Evolutionary conservation across 2,888 invertebrate genomes (phyloP).

Genomic region (Drosophila demipolita): DNA sequence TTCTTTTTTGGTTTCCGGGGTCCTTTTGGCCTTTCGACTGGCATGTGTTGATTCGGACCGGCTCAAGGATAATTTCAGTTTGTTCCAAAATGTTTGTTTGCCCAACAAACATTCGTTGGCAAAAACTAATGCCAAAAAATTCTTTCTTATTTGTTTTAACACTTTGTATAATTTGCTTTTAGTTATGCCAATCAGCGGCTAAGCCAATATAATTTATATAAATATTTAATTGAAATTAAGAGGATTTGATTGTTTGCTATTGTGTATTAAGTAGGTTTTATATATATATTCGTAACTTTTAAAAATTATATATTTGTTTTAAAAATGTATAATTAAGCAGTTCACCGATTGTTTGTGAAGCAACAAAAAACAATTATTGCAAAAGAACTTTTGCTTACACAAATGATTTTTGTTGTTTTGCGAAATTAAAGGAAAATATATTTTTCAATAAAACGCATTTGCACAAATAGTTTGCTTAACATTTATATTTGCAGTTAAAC

Average conservation of each 20-base stretch:
- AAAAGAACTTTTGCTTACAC: background rate
- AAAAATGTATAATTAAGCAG: background rate
- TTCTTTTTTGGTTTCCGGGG: slow-evolving; percentile 26
- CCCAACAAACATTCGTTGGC: slow-evolving; percentile 36
- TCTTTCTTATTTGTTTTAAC: background rate
- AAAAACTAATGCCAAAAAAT: background rate
- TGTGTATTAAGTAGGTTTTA: background rate
- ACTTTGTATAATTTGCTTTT: background rate
- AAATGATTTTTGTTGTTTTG: background rate
- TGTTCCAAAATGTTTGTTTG: slow-evolving; percentile 33
- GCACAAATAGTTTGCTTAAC: background rate
- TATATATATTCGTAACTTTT: background rate
- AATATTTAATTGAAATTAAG: background rate
- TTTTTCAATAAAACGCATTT: background rate
- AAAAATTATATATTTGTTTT: too few relatives aligned
- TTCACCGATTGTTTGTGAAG: background rate
- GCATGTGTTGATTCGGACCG: slow-evolving; percentile 45
- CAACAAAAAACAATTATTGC: background rate
- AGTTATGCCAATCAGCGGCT: background rate
- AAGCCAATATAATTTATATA: background rate
- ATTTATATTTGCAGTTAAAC: slow-evolving; percentile 10
- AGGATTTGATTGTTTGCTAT: background rate
- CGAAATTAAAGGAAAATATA: background rate
- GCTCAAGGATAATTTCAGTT: slow-evolving; percentile 28
- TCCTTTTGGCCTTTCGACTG: slow-evolving; percentile 22